A percentile compares a stretch with the other conserved stretches of the same genome.
Conservation (phyloP, 2,113 vertebrate species). For the Dicerorhinus sumatrensis region DNA sequence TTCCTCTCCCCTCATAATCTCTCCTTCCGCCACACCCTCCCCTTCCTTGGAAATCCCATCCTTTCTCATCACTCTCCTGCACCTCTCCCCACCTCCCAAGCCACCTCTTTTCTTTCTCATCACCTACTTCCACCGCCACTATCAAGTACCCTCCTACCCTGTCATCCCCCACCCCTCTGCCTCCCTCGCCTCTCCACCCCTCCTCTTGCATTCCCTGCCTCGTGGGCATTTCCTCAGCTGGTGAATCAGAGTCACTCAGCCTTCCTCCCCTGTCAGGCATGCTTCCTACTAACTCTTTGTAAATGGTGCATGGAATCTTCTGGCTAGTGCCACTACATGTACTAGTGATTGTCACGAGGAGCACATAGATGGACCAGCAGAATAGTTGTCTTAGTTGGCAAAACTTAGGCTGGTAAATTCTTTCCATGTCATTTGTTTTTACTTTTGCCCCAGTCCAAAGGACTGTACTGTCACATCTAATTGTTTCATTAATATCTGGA, state of each 20-base stretch:
- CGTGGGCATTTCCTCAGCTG: constrained; percentile 91
- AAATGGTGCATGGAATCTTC: constrained; percentile 87
- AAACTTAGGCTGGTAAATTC: constrained; percentile 89
- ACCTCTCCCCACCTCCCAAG: constrained; percentile 62
- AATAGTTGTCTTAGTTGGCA: constrained; percentile 86
- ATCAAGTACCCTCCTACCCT: background rate
- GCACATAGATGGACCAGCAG: constrained; percentile 88
- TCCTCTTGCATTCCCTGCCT: constrained; percentile 91
- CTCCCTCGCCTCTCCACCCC: constrained; percentile 67
- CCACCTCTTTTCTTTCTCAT: constrained; percentile 61
- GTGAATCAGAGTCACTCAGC: constrained; percentile 89
- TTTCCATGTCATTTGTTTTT: constrained; percentile 91
- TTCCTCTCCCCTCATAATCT: background rate
- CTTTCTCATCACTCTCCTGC: background rate
- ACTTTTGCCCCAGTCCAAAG: constrained; percentile 29
- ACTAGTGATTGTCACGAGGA: constrained; percentile 89
- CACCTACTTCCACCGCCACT: constrained; percentile 70
- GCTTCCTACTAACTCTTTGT: constrained; percentile 93
- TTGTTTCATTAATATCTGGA: background rate
- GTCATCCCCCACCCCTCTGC: background rate
- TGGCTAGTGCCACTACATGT: constrained; percentile 90
- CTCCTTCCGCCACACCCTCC: background rate
- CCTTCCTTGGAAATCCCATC: constrained; percentile 32
- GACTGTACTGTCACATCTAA: background rate
- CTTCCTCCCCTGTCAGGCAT: constrained; percentile 92